Evolutionary conservation across 2,113 vertebrate species (phyloP), one percentile per base, ranked within the genome.

Genomic region (Pseudorectes ferrugineus): DNA sequence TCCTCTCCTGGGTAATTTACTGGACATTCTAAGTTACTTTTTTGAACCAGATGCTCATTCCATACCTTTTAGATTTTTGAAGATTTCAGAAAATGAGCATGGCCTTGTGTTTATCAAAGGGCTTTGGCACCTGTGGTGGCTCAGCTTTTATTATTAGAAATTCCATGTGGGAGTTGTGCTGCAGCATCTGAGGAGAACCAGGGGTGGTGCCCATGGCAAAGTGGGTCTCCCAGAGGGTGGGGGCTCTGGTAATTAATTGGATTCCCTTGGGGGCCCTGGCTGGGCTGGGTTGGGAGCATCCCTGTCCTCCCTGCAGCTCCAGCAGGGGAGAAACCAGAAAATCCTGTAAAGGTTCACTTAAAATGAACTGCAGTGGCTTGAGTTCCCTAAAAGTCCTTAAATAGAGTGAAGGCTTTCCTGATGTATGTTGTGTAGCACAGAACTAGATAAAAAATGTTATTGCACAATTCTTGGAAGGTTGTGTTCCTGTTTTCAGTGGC

Each of bases 121-220:
- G 24, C 40, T 91, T 31, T 87, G 73, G 42, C 1, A 6, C 11
- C 35, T 42, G 14, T 11, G 33, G 24, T 61, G 40, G 36, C 16
- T 72, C 86, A 54, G 20, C 54, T 31, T 29, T 40, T 42, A 38
- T 38, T 38, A 38, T 38, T 38, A 58, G 42, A 35, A 91, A 12
- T 23, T 77, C 15, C 23, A 1, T 9, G 0, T 25, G n/a, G 52
- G 63, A 65, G 33, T 5, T 65, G 55, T 52, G 71, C 29, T 46
- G 35, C 45, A 72, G 75, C 16, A 1, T 33, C 35, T 51, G 54
- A 73, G 63, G 71, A 73, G 49, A 68, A 0, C 22, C 36, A 3
- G 7, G 36, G 2, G 1, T 6, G 28, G 42, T 73, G 15, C 15
- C 43, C 5, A 0, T 4, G 13, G 40, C 33, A 57, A 45, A 36